Evolutionary conservation across 2,797 vertebrate species (phyloP).

Genomic region (Nyctibius grandis): DNA sequence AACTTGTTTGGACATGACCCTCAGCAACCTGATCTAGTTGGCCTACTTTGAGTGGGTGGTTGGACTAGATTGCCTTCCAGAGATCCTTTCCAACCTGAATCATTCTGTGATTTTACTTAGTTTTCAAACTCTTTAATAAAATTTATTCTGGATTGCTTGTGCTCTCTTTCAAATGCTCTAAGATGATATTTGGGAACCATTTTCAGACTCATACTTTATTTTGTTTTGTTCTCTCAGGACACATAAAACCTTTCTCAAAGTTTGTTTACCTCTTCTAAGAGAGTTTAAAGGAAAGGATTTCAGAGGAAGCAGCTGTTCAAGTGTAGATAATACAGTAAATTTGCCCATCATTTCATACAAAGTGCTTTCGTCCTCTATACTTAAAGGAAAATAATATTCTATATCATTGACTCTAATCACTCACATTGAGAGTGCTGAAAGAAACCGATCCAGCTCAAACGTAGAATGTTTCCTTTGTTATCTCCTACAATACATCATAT

Average conservation of each 20-base stretch:
- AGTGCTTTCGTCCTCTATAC: background rate
- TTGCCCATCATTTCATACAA: conserved; percentile 1
- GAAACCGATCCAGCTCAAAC: background rate
- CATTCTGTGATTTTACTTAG: background rate
- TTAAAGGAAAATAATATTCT: background rate
- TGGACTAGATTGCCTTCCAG: background rate
- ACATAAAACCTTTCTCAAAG: background rate
- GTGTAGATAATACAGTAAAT: background rate
- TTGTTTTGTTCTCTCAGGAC: background rate
- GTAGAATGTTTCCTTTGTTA: background rate
- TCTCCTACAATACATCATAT: background rate
- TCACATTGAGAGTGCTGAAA: background rate
- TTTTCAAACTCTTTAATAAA: background rate
- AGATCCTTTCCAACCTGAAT: background rate
- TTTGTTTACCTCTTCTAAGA: background rate
- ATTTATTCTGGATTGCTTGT: background rate
- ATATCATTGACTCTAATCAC: background rate
- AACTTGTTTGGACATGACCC: background rate
- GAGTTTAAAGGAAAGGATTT: background rate
- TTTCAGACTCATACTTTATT: background rate
- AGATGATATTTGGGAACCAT: background rate
- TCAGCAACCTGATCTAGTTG: background rate
- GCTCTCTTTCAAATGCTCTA: background rate
- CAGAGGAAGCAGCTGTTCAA: conserved; percentile 22
- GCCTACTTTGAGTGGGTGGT: background rate